Evolutionary conservation across 2,797 vertebrate species (phyloP), one percentile per base, ranked within the genome.

Genomic region (Danio choprae): DNA sequence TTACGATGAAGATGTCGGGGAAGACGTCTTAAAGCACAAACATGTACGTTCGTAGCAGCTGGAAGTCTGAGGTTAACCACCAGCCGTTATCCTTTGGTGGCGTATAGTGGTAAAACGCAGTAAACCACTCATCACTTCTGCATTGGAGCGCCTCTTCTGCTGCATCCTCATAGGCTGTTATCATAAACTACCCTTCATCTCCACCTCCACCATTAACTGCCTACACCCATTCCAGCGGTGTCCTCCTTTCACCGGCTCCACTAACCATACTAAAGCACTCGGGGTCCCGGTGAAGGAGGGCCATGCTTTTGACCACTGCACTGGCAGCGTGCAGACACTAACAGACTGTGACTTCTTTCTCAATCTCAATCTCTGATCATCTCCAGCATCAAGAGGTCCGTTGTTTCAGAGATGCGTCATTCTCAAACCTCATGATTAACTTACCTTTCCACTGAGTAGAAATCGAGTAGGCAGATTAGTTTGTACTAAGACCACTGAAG

Each of bases 1-100:
- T 99, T 90, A 99, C 97, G 0, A 96, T 99, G 90, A 98, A 96
- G 93, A 94, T 99, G 89, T 95, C 95, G 59, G 91, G 95, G 91
- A 98, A 99, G 94, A 98, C 97, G 90, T 99, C 97, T 86, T 99
- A 98, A 96, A 89, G 82, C 74, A 76, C 82, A 77, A 46, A 75
- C 20, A 76, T 44, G 62, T 29, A 41, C 76, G 74, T 60, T 84
- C 51, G 56, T 67, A 82, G 81, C 82, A 83, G 84, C 87, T 88
- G 84, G 83, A 83, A 84, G 36, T 85, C 87, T 85, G 86, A 81
- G 75, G 74, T 80, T 72, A 77, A 86, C 84, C 84, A 80, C 84
- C 89, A 86, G 59, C 58, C 48, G 65, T 58, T 55, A 68, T 70
- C 58, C 69, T 65, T 69, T 67, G 74, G 68, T 62, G 62, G 44